Base-by-base conservation (phyloP, 2,888 invertebrate genomes). In the Sipha maydis region DNA sequence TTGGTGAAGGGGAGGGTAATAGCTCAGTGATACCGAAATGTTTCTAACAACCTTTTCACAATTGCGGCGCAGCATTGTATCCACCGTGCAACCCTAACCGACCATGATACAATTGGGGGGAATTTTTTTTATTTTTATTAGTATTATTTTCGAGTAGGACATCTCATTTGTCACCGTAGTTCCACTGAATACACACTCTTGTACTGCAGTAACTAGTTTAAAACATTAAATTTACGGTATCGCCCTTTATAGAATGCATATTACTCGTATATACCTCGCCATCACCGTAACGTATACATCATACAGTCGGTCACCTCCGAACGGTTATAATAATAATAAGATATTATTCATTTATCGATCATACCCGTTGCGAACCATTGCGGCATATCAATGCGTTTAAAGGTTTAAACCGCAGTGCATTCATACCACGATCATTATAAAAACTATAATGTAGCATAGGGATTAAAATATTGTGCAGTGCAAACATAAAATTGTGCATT, bases 141-240 rank as follows among this genome's bases (percentile, higher is more conserved):
- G 34, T 34, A 34, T 34, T 34, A 34, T 34, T 80, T 61, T 80
- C 67, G 38, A 82, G 82, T 82, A 82, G 69, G 28, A n/a, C n/a
- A 77, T 77, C 41, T 48, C 69, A 83, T 83, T 83, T 83, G 69
- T 83, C 82, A 28, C 82, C 48, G 69, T 41, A 71, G 48, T 83
- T 71, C 48, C 25, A 14, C 41, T 28, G 48, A 14, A 38, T 73
- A 34, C 38, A 75, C 75, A 75, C 75, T 34, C 21, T 19, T 38
- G 28, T 71, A 17, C 31, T 11, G 71, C 9, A 34, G 34, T 34
- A 28, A 71, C 71, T 31, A 61, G 61, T 61, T 28, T 71, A 71
- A 31, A 71, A 31, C 28, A 71, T 28, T 2, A 14, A 71, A 31
- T 71, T 28, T 14, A 31, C 71, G 14, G 28, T 14, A n/a, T 17